phyloP scores from a whole-genome alignment of 2,797 vertebrate genomes.

The Parambassis ranga region DNA sequence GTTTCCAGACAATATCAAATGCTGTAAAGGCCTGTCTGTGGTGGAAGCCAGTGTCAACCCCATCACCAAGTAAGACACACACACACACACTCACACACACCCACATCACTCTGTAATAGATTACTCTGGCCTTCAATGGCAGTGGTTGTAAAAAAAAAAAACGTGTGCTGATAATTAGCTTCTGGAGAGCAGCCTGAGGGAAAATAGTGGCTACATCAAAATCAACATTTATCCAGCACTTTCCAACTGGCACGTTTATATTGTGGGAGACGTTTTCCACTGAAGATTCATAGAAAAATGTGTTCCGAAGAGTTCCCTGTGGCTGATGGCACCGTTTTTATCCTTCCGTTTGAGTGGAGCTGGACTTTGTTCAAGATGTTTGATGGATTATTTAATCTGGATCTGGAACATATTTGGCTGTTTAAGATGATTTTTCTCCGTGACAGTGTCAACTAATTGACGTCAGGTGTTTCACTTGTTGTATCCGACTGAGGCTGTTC shows the following conservation, averaged over 20 bases:
- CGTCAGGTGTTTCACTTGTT: conserved; percentile 21
- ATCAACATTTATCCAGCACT: neutral
- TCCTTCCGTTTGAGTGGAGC: neutral
- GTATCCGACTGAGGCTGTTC: conserved; percentile 23
- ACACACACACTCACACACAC: neutral
- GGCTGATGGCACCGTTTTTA: neutral
- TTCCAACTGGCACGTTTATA: neutral
- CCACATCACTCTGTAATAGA: neutral
- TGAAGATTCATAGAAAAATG: neutral
- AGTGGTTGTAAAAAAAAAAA: neutral
- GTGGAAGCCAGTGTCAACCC: conserved; percentile 99
- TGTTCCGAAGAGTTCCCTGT: neutral
- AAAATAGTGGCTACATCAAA: neutral
- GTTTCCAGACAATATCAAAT: conserved; percentile 99
- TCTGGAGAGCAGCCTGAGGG: neutral
- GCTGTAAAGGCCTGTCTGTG: conserved; percentile 98
- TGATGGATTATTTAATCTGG: neutral
- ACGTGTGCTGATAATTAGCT: neutral
- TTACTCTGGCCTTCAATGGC: neutral
- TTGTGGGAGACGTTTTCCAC: neutral
- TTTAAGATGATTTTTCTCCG: neutral
- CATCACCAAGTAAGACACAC: conserved; percentile 93
- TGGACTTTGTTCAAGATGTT: neutral
- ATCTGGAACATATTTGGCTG: neutral
- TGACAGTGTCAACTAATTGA: no score